Evolutionary conservation across 2,113 vertebrate species (phyloP).

Genomic region (Garra rufa): DNA sequence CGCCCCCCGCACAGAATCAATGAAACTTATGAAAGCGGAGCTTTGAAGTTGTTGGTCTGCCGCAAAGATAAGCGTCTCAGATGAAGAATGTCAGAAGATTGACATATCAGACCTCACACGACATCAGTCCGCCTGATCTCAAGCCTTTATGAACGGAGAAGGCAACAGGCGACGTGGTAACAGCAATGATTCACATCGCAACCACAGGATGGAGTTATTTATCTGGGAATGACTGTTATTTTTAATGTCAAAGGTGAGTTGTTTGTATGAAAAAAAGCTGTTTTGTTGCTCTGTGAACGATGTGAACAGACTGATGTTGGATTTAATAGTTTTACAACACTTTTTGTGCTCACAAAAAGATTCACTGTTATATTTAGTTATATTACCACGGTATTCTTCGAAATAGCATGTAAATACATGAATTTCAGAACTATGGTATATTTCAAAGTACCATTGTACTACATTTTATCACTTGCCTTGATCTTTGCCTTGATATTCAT

Average conservation of each 20-base stretch:
- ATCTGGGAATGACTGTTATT: slow-evolving; percentile 23
- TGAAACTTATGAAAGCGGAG: slow-evolving; percentile 66
- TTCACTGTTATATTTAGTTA: too few species aligned
- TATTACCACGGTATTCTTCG: not conserved
- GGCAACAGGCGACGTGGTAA: slow-evolving; percentile 33
- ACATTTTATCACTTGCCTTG: too few species aligned
- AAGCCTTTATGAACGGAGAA: not conserved
- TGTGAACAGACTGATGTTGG: too few species aligned
- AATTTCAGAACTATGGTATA: too few species aligned
- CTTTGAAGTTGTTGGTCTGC: not conserved
- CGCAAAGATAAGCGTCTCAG: not conserved
- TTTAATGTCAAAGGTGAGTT: slow-evolving; percentile 39
- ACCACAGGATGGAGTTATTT: slow-evolving; percentile 1
- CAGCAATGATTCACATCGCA: not conserved
- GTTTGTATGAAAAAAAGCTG: not conserved
- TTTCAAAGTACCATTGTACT: not conserved
- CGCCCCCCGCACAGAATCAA: slow-evolving; percentile 48
- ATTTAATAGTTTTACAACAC: not conserved
- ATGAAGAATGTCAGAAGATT: not conserved
- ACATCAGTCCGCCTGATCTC: not conserved
- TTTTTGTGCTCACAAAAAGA: not conserved
- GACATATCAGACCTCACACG: not conserved
- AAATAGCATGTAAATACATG: not conserved
- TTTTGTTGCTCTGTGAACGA: not conserved
- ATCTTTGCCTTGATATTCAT: too few species aligned